A percentile compares a stretch with the other conserved stretches of the same genome.
Evolutionary conservation across 2,888 invertebrate species (phyloP).

Genomic region (Mesorhabditis spiculigera): DNA sequence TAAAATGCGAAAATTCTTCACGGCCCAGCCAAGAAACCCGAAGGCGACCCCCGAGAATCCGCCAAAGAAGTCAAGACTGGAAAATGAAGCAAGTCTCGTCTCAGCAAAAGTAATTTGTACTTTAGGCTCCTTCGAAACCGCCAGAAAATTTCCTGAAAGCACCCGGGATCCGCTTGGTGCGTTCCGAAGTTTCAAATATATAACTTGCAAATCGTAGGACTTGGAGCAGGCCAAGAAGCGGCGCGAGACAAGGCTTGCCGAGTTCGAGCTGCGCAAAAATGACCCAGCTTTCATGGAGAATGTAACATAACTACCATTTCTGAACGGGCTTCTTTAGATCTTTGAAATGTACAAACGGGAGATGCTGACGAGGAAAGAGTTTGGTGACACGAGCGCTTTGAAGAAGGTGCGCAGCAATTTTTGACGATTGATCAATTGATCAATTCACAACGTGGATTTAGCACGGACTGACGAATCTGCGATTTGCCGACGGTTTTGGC

Average conservation of each 20-base stretch:
- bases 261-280: neutral
- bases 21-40: neutral
- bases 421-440: neutral
- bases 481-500: neutral
- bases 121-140: neutral
- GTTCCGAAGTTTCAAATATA: neutral
- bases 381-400: neutral
- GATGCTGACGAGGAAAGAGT: neutral
- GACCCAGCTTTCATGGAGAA: constrained; percentile 1
- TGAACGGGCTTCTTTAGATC: neutral
- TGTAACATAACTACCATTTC: neutral
- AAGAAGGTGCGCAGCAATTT: neutral
- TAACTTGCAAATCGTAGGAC: neutral
- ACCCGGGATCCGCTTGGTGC: too few species aligned
- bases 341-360: constrained; percentile 5
- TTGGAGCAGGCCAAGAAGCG: neutral
- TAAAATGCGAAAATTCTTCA: constrained; percentile 1
- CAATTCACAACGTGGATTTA: neutral
- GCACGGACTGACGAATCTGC: neutral
- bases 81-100: neutral
- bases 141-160: too few species aligned
- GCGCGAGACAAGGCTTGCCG: neutral
- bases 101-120: neutral
- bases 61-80: neutral
- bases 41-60: neutral